Evolutionary conservation across 1,140 invertebrate species (phyloP).

Genomic region (Papilio glaucus): DNA sequence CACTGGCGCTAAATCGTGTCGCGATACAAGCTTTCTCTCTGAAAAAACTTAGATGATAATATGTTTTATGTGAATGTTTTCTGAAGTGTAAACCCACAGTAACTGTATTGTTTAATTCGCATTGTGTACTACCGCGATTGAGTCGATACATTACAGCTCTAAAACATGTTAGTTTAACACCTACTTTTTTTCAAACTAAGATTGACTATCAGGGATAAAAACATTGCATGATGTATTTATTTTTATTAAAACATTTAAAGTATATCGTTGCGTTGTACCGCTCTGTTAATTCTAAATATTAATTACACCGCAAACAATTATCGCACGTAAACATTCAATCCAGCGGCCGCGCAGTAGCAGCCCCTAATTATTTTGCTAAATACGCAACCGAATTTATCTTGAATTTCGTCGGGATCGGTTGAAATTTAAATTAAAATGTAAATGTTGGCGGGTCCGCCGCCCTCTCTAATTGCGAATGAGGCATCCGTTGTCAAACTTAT

Average conservation of each 20-base stretch:
- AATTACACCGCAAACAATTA: slow-evolving; percentile 70
- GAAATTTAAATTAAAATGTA: slow-evolving; percentile 82
- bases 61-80: too few relatives aligned
- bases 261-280: slow-evolving; percentile 27
- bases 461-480: slow-evolving; percentile 70
- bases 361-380: slow-evolving; percentile 73
- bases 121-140: too few relatives aligned
- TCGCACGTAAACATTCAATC: slow-evolving; percentile 57
- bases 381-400: slow-evolving; percentile 75
- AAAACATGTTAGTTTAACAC: too few relatives aligned
- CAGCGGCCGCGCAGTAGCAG: slow-evolving; percentile 57
- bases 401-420: slow-evolving; percentile 75
- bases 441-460: slow-evolving; percentile 70
- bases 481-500: slow-evolving; percentile 67
- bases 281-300: slow-evolving; percentile 68
- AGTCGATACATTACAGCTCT: too few relatives aligned
- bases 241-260: slow-evolving; percentile 7
- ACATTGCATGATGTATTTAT: neutral
- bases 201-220: too few relatives aligned
- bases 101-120: too few relatives aligned
- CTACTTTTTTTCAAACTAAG: too few relatives aligned
- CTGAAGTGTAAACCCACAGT: too few relatives aligned
- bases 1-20: too few relatives aligned
- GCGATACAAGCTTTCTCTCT: too few relatives aligned
- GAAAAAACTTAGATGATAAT: too few relatives aligned